Base-by-base conservation (phyloP, 2,888 invertebrate genomes). In the Agrochola circellaris region DNA sequence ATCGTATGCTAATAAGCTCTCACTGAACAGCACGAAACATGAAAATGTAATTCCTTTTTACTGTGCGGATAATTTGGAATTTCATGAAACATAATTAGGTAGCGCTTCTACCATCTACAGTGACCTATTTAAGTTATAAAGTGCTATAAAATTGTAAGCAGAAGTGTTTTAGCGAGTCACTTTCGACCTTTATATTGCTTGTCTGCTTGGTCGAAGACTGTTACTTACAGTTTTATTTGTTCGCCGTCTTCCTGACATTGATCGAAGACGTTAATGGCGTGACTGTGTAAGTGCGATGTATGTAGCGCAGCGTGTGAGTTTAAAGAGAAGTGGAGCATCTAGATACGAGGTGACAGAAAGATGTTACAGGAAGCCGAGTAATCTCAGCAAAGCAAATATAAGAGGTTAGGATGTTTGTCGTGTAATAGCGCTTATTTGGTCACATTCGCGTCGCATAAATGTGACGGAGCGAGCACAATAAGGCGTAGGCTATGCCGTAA, bases 381-480 rank as follows among this genome's bases (percentile, higher is more conserved):
- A 88, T 88, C 83, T 81, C 79, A 82, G 81, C 72, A 84, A 84
- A 84, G 81, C 87, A 83, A 88, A 90, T 89, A 90, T 87, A 87
- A 87, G 85, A 89, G 86, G 88, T 82, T 84, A 91, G 88, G 87
- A 92, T 91, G 93, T 95, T 94, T 93, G 93, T 92, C 91, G 91
- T 89, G 90, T 94, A 93, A 94, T 93, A 88, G 91, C 92, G 92
- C 91, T 94, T 95, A 95, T 95, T 95, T 94, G 95, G 95, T 95
- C 93, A 94, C 94, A 95, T 94, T 95, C 93, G 90, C 90, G 92
- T 94, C 92, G 90, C 89, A 93, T 92, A 94, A 95, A 95, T 94
- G 94, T 95, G 94, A 94, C 93, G 91, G 91, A 93, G 93, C 92
- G 93, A 88, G 92, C 90, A 95, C 94, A 95, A 95, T 95, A 95